Conservation (phyloP, 2,888 invertebrate genomes). For the Anthoptus insignis region DNA sequence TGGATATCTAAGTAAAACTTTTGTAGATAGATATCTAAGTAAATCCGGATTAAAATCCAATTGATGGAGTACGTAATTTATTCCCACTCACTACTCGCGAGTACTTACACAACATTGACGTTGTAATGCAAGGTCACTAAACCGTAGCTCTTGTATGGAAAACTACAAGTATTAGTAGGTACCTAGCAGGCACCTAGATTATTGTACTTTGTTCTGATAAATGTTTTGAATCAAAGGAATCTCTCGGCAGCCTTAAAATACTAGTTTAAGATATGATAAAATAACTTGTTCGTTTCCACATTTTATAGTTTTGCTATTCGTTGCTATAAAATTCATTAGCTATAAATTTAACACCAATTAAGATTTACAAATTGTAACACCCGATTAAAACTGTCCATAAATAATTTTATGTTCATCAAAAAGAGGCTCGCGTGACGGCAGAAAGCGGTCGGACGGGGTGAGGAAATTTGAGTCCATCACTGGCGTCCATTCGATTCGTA, state of each 20-base stretch:
- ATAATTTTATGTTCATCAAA: constrained; percentile 74
- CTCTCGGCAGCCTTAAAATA: background rate
- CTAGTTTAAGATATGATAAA: background rate
- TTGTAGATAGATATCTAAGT: too few relatives aligned
- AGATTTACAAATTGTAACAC: constrained; percentile 47
- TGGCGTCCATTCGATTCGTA: constrained; percentile 80
- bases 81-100: constrained; percentile 2
- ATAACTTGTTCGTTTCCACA: too few relatives aligned
- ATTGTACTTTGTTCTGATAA: background rate
- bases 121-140: constrained; percentile 19
- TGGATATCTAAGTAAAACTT: too few relatives aligned
- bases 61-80: constrained; percentile 3
- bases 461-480: constrained; percentile 80
- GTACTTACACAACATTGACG: constrained; percentile 12
- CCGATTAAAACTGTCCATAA: constrained; percentile 58
- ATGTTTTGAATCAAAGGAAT: background rate
- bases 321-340: constrained; percentile 1
- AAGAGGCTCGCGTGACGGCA: constrained; percentile 76
- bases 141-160: constrained; percentile 14
- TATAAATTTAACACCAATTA: constrained; percentile 48
- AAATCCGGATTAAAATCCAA: constrained; percentile 2
- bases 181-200: background rate
- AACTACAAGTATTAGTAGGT: background rate
- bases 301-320: constrained; percentile 4
- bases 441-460: constrained; percentile 65